A percentile compares a stretch with the other conserved stretches of the same genome.
phyloP scores from a whole-genome alignment of 2,888 invertebrate genomes.

The Nephrotoma flavescens region DNA sequence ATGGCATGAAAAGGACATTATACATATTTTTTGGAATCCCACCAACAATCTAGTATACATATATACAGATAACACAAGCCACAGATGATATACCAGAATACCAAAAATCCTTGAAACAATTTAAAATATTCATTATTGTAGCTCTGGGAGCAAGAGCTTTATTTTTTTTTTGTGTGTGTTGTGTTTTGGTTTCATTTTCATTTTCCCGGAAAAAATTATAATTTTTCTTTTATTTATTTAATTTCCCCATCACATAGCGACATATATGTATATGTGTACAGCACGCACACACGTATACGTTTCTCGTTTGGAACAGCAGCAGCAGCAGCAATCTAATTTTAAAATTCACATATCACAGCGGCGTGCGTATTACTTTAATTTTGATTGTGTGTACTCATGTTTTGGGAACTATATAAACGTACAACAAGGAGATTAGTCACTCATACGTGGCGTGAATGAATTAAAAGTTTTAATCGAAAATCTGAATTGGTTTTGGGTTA shows the following conservation, averaged over 20 bases:
- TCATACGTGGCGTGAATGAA: no score
- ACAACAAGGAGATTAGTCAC: no score
- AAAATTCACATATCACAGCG: not conserved
- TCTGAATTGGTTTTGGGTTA: no score
- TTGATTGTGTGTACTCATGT: not conserved
- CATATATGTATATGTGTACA: no score
- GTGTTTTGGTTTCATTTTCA: not conserved
- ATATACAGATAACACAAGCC: not conserved
- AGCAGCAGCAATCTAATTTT: not conserved
- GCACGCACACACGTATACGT: not conserved
- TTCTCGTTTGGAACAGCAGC: not conserved
- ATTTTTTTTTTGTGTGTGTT: not conserved
- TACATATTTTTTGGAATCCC: not conserved
- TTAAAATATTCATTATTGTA: not conserved
- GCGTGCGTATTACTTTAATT: not conserved
- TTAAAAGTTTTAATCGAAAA: no score
- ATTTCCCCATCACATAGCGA: not conserved
- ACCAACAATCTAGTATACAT: not conserved
- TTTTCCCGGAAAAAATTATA: not conserved
- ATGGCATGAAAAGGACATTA: not conserved
- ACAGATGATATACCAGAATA: not conserved
- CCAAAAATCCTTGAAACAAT: not conserved
- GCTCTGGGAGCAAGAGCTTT: not conserved
- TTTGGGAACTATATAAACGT: not conserved
- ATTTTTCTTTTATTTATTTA: not conserved